Evolutionary conservation across 2,888 invertebrate species (phyloP).

Genomic region (Melanostoma mellinum): DNA sequence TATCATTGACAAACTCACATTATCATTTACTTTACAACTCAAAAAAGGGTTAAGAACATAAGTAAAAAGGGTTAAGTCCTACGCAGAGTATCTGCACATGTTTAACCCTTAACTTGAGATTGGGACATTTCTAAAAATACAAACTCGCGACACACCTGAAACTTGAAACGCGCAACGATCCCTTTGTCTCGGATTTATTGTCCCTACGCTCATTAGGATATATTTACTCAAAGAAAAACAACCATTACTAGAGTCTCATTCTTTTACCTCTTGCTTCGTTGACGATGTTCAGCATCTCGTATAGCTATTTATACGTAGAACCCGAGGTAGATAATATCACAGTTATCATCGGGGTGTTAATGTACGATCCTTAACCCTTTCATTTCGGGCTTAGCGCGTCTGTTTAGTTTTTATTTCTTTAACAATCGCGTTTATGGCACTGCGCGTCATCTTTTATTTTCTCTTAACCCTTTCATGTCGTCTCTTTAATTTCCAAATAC

Average conservation of each 20-base stretch:
- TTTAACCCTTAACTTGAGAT: conserved; percentile 50
- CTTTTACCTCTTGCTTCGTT: background rate
- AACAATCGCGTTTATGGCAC: conserved; percentile 49
- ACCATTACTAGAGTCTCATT: conserved; percentile 3
- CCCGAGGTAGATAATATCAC: background rate
- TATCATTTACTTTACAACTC: background rate
- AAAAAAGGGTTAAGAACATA: background rate
- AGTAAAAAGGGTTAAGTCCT: conserved; percentile 1
- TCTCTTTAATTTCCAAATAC: conserved; percentile 22
- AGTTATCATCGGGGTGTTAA: conserved; percentile 64
- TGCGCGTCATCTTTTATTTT: conserved; percentile 46
- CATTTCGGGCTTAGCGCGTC: conserved; percentile 7
- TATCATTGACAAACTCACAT: too few species aligned
- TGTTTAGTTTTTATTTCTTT: conserved; percentile 20
- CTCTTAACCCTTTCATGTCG: conserved; percentile 66
- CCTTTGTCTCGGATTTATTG: conserved; percentile 52
- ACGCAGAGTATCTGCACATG: background rate
- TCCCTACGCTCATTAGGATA: conserved; percentile 62
- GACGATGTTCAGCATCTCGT: too few species aligned
- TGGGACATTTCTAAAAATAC: conserved; percentile 39
- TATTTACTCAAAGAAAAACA: conserved; percentile 63
- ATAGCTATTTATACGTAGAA: background rate
- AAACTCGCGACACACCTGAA: conserved; percentile 59
- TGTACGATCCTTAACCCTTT: conserved; percentile 59
- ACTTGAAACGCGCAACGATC: conserved; percentile 60